Conservation (phyloP, 2,797 vertebrate species). For the Buceros bicornis region DNA sequence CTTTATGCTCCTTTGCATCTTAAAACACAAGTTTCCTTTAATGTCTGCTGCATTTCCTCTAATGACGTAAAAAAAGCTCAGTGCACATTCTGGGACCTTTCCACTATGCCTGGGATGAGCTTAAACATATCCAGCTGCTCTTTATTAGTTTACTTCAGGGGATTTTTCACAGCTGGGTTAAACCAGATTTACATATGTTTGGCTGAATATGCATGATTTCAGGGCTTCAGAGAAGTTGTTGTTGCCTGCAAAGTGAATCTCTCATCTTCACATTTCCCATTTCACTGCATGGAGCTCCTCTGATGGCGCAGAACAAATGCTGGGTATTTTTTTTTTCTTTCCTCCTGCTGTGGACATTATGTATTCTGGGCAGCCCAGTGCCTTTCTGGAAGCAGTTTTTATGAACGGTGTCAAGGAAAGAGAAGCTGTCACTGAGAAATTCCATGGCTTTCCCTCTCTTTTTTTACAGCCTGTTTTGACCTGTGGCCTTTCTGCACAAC, state of each 20-base stretch:
- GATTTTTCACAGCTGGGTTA: constrained; percentile 39
- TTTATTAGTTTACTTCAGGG: constrained; percentile 51
- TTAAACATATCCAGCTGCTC: constrained; percentile 49
- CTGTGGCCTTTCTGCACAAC: constrained; percentile 34
- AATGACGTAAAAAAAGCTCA: constrained; percentile 49
- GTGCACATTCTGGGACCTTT: constrained; percentile 46
- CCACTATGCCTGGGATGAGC: constrained; percentile 12
- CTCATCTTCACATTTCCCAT: constrained; percentile 3
- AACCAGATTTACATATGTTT: constrained; percentile 39
- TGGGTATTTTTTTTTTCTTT: background rate
- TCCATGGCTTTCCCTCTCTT: constrained; percentile 16
- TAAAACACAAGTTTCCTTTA: constrained; percentile 53
- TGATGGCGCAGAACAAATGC: background rate
- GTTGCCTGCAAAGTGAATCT: background rate
- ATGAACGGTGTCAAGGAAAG: constrained; percentile 48
- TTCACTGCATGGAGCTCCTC: background rate
- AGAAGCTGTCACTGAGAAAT: constrained; percentile 54
- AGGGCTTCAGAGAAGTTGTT: constrained; percentile 24
- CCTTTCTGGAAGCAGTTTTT: constrained; percentile 37
- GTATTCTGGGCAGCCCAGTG: constrained; percentile 11
- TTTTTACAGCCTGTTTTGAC: constrained; percentile 45
- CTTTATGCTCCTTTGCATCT: constrained; percentile 53
- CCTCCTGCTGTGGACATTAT: background rate
- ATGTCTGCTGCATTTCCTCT: constrained; percentile 47
- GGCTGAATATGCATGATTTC: constrained; percentile 2